These are phyloP conservation scores for Pseudotriccus pelzelni DNA, from an alignment of 2,797 vertebrate species.

Conservation along the genomic window DNA sequence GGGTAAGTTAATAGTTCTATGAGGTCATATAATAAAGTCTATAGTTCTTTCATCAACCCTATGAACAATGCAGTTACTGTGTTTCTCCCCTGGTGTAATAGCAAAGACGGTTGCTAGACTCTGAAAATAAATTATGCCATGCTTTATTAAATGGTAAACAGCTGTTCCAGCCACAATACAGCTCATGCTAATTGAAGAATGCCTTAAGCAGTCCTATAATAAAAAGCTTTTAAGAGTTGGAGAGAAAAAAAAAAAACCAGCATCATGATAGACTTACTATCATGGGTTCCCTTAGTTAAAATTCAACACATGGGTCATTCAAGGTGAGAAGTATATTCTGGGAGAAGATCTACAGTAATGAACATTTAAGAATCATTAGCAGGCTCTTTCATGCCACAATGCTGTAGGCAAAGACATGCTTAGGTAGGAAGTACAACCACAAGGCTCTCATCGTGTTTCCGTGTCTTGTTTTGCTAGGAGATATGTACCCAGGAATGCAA, in stretches of 20 bases:
- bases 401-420: slow-evolving; percentile 49
- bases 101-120: slow-evolving; percentile 50
- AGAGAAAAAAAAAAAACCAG: slow-evolving; percentile 21
- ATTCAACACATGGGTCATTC: slow-evolving; percentile 65
- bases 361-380: slow-evolving; percentile 66
- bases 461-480: slow-evolving; percentile 21
- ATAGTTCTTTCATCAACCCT: slow-evolving; percentile 44
- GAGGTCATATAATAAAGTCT: slow-evolving; percentile 59
- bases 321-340: slow-evolving; percentile 66
- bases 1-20: slow-evolving; percentile 51
- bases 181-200: slow-evolving; percentile 80
- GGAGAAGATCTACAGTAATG: slow-evolving; percentile 56
- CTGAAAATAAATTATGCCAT: slow-evolving; percentile 72
- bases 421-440: slow-evolving; percentile 31
- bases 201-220: slow-evolving; percentile 74
- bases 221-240: slow-evolving; percentile 79
- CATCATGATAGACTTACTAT: slow-evolving; percentile 56
- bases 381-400: slow-evolving; percentile 44
- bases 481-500: neutral
- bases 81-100: slow-evolving; percentile 44
- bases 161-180: slow-evolving; percentile 82
- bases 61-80: slow-evolving; percentile 43
- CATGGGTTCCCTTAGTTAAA: slow-evolving; percentile 55
- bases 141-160: slow-evolving; percentile 82
- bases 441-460: slow-evolving; percentile 18